A percentile compares a stretch with the other conserved stretches of the same genome.
These are phyloP conservation scores for Salarias fasciatus DNA, from an alignment of 2,797 vertebrate species.

Conservation along the genomic window DNA sequence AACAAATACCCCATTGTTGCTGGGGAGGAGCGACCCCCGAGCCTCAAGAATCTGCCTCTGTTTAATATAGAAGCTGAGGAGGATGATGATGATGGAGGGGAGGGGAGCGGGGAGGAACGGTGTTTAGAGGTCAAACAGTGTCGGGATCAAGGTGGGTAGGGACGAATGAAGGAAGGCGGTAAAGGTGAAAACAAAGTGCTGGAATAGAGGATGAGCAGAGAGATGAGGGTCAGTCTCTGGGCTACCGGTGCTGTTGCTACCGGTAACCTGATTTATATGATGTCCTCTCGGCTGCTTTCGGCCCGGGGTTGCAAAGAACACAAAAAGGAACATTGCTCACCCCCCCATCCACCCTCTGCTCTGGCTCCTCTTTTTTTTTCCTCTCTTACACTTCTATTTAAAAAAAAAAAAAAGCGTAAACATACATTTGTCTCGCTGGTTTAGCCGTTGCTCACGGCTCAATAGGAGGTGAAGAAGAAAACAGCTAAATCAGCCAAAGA, in stretches of 20 bases:
- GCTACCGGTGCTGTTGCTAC: slow-evolving; percentile 58
- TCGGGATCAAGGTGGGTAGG: not conserved
- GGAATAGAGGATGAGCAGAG: slow-evolving; percentile 24
- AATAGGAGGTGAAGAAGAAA: slow-evolving; percentile 60
- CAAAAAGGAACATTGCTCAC: slow-evolving; percentile 68
- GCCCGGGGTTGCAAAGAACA: slow-evolving; percentile 51
- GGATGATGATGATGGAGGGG: no score
- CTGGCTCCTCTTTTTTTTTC: slow-evolving; percentile 18
- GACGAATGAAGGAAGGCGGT: not conserved
- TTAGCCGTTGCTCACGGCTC: slow-evolving; percentile 53
- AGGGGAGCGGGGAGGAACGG: not conserved
- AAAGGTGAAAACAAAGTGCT: not conserved
- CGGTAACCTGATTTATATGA: slow-evolving; percentile 82
- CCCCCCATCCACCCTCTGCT: slow-evolving; percentile 13
- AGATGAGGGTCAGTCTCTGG: slow-evolving; percentile 21
- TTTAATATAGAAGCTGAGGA: slow-evolving; percentile 36
- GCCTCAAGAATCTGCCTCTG: slow-evolving; percentile 44
- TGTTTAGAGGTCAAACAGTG: not conserved
- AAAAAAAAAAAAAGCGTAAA: slow-evolving; percentile 54
- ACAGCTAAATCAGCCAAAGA: slow-evolving; percentile 78
- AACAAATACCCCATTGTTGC: slow-evolving; percentile 73
- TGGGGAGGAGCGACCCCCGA: slow-evolving; percentile 37
- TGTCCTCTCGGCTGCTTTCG: slow-evolving; percentile 56
- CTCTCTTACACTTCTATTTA: slow-evolving; percentile 42
- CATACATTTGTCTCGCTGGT: slow-evolving; percentile 75